Base-by-base conservation (phyloP, 1,140 invertebrate genomes). In the Zaprionus gabonicus region DNA sequence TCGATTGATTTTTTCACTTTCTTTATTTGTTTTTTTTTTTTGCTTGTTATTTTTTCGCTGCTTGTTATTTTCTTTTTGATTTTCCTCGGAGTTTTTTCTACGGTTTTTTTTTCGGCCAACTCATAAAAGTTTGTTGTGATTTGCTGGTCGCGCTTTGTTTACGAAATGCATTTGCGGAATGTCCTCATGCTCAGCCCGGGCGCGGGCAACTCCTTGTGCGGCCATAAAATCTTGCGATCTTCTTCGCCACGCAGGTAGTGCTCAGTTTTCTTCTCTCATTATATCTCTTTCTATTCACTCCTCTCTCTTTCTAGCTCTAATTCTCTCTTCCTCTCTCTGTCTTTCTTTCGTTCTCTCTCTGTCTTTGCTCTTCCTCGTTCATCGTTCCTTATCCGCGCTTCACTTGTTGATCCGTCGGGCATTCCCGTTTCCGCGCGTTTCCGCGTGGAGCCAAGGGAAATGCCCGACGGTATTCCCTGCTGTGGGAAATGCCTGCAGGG, bases 81-180 rank as follows among this genome's bases (percentile, higher is more conserved):
- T 53, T 49, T 27, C 31, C 31, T 13, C 28, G 12, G 23, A 13
- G 36, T 28, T 65, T 58, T 70, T 23, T 67, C 34, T 44, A 23
- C 2, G 7, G 5, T n/a, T 56, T 62, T 34, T 34, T 76, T 66
- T 76, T 46, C 65, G 49, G 44, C 20, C 44, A 62, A 60, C 44
- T 46, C 17, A 56, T 72, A 75, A 75, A 75, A 63, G 56, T 13
- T 55, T 63, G 31, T 56, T 20, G 56, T 38, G 41, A 59, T 51
- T 51, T 41, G 41, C 66, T 56, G 63, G 38, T 17, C 41, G 72
- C 58, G 41, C 72, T 73, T 80, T 87, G 81, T 87, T 87, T 83
- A 87, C 81, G 74, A 88, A 87, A 87, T 67, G 78, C 83, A 87
- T 87, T 88, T 87, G 87, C 78, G 74, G 72, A 82, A 71, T 79